phyloP scores from a whole-genome alignment of 1,140 invertebrate species.

The Formica selysi region DNA sequence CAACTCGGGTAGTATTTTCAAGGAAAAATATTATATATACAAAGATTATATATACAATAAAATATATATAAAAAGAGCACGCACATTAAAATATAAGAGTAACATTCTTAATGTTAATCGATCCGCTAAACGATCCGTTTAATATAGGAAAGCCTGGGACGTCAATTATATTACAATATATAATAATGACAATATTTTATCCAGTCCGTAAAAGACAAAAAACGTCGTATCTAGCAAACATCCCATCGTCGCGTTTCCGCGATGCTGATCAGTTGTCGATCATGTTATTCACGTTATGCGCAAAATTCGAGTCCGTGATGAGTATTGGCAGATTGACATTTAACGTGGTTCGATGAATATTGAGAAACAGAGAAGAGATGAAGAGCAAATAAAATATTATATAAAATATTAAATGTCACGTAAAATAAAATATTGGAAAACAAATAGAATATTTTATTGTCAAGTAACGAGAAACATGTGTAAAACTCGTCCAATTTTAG shows the following conservation, averaged over 20 bases:
- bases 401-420: constrained; percentile 39
- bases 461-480: constrained; percentile 12
- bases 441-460: constrained; percentile 8
- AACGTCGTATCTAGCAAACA: neutral
- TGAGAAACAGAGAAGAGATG: constrained; percentile 1
- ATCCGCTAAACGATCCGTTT: neutral
- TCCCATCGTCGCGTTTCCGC: neutral
- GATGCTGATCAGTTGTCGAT: constrained; percentile 29
- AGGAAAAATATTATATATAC: no score
- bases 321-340: constrained; percentile 58
- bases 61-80: neutral
- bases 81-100: neutral
- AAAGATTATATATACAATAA: no score
- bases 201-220: neutral
- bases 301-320: constrained; percentile 39
- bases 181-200: neutral
- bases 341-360: constrained; percentile 29
- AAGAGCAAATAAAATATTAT: constrained; percentile 36
- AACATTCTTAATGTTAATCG: neutral
- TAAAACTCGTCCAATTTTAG: neutral
- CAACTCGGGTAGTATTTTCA: neutral
- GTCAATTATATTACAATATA: neutral
- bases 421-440: constrained; percentile 45
- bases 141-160: neutral
- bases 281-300: neutral